Evolutionary conservation across 2,888 invertebrate species (phyloP), one percentile per base, ranked within the genome.

Genomic region (Pandemis corylana): DNA sequence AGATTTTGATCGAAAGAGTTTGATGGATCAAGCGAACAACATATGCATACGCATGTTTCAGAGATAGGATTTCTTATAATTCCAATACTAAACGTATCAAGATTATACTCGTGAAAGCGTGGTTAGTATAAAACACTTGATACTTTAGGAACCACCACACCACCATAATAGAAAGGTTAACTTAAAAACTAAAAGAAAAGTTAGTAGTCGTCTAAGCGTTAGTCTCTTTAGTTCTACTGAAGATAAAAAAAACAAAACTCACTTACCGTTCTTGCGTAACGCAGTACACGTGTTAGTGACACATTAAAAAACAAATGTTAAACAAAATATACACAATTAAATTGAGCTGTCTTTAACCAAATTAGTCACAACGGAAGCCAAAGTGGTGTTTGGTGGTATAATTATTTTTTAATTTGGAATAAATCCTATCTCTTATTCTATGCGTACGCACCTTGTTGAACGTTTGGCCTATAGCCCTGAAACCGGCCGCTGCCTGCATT

Each of bases 381-480:
- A 86, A 88, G 93, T 92, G 92, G 89, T 88, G 89, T 83, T 88
- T 88, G 93, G 93, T 93, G 92, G 91, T 91, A 80, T 83, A 75
- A 72, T 81, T 12, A 28, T 12, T 12, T 51, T 51, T 75, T 78
- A 80, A 82, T 83, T 83, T 87, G 85, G 83, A 80, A 75, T 78
- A 83, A 86, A 90, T 89, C 89, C 90, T 90, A 90, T 91, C 90
- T 92, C 90, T 83, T 78, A 77, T 76, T 76, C 78, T 82, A 81
- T 84, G 87, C 87, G 87, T 90, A 94, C 93, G 90, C 91, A 95
- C 95, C 95, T 95, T 95, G 95, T 76, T 93, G 94, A 80, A 89
- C 90, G 78, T 94, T 94, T 76, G 90, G 94, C 78, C 94, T 87
- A 82, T 94, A 93, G 81, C 94, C 94, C 74, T 88, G 93, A 78